A percentile compares a stretch with the other conserved stretches of the same genome.
phyloP scores from a whole-genome alignment of 1,140 invertebrate genomes.

The Temnothorax longispinosus region DNA sequence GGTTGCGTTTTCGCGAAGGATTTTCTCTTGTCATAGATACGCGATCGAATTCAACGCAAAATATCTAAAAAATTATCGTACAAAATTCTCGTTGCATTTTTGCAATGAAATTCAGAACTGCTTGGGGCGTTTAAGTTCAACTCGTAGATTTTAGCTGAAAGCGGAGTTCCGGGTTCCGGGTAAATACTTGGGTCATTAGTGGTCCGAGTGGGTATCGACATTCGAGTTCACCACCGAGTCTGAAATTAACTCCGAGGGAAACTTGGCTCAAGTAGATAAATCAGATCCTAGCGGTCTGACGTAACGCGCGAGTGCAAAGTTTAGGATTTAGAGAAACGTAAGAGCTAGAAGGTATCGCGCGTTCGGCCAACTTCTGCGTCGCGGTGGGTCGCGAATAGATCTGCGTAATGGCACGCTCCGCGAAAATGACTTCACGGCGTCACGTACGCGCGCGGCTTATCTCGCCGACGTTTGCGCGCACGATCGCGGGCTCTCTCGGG shows the following conservation, averaged over 20 bases:
- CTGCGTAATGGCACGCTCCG: neutral
- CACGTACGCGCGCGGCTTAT: constrained; percentile 21
- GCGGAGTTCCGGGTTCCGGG: too few relatives aligned
- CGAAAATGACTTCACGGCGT: constrained; percentile 16
- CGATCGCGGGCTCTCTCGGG: neutral
- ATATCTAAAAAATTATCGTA: neutral
- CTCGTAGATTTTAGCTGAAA: neutral
- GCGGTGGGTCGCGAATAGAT: neutral
- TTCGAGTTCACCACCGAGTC: neutral
- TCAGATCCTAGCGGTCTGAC: neutral
- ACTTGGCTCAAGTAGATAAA: neutral
- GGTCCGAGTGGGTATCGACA: constrained; percentile 1
- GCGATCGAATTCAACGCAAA: neutral
- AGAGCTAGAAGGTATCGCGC: neutral
- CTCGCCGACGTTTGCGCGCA: constrained; percentile 16
- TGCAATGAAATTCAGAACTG: neutral
- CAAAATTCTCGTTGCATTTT: neutral
- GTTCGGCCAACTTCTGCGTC: neutral
- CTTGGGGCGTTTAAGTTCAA: neutral
- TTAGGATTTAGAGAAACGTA: neutral
- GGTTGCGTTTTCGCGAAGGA: neutral
- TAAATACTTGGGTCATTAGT: neutral
- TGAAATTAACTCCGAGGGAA: neutral
- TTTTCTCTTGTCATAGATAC: neutral
- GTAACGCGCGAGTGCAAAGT: neutral